Evolutionary conservation across 2,888 invertebrate species (phyloP).

Genomic region (Diaphora mendica): DNA sequence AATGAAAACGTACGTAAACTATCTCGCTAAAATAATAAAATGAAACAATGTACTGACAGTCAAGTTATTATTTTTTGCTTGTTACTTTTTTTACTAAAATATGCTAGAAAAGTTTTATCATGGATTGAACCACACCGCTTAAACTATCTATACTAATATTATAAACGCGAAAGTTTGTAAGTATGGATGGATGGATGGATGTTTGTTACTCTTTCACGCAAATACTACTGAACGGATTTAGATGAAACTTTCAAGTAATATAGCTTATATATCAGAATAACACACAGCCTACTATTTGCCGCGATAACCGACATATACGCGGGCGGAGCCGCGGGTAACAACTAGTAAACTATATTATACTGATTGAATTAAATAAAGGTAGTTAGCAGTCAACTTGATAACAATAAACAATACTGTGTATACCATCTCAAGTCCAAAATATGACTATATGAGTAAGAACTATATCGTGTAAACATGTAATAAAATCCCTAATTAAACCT

Average conservation of each 20-base stretch:
- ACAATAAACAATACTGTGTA: neutral
- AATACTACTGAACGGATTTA: too few relatives aligned
- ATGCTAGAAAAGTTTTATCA: neutral
- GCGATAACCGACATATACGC: too few relatives aligned
- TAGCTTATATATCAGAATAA: too few relatives aligned
- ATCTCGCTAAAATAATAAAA: slow-evolving; percentile 12
- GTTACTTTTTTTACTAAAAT: neutral
- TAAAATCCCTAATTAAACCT: neutral
- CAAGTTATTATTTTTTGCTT: slow-evolving; percentile 28
- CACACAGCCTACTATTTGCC: too few relatives aligned
- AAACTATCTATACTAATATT: too few relatives aligned
- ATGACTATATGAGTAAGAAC: neutral
- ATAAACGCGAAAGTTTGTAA: too few relatives aligned
- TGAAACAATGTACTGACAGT: slow-evolving; percentile 13
- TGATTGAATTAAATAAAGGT: too few relatives aligned
- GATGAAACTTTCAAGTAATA: too few relatives aligned
- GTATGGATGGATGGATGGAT: too few relatives aligned
- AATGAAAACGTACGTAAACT: slow-evolving; percentile 15
- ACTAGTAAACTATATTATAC: too few relatives aligned
- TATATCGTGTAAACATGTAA: neutral
- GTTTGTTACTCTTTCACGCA: too few relatives aligned
- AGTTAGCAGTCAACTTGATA: neutral
- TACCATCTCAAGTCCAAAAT: neutral
- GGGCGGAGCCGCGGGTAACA: too few relatives aligned
- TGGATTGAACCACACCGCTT: neutral